Percentiles rank a stretch among this genome's conserved stretches.
phyloP scores from a whole-genome alignment of 2,888 invertebrate species.

The Pristionchus exspectatus region DNA sequence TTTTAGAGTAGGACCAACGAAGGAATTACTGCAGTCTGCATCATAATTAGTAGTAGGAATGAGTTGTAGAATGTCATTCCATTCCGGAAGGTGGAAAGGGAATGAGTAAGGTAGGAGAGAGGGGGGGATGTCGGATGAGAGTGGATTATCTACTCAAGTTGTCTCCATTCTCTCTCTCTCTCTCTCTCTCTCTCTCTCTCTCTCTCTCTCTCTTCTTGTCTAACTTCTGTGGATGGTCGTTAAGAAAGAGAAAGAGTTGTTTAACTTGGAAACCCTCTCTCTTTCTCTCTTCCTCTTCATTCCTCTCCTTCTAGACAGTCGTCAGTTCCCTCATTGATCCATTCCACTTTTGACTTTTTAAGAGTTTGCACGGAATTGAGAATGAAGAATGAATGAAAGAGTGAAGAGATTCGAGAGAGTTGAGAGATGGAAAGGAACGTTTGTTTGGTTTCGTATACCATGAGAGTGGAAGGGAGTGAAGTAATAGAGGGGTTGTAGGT shows the following conservation, averaged over 20 bases:
- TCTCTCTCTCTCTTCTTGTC: background rate
- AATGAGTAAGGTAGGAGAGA: background rate
- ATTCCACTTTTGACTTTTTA: slow-evolving; percentile 31
- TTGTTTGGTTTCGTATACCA: slow-evolving; percentile 45
- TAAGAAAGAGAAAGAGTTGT: slow-evolving; percentile 7
- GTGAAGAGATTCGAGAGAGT: background rate
- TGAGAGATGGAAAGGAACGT: background rate
- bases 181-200: too few species aligned
- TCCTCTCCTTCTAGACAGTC: background rate
- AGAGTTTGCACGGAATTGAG: slow-evolving; percentile 16
- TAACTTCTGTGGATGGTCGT: background rate
- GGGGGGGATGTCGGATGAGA: background rate
- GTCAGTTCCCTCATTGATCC: background rate
- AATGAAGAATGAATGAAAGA: background rate
- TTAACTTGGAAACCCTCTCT: slow-evolving; percentile 12
- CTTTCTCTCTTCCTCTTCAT: background rate
- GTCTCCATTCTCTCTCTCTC: background rate
- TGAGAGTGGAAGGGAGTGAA: slow-evolving; percentile 4
- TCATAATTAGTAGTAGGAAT: background rate
- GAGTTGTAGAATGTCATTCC: background rate
- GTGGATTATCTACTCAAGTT: background rate
- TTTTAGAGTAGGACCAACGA: background rate
- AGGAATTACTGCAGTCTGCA: background rate
- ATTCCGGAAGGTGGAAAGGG: background rate
- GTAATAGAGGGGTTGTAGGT: slow-evolving; percentile 23